A percentile compares a stretch with the other conserved stretches of the same genome.
These are phyloP conservation scores for Brachionus rotundiformis DNA, from an alignment of 1,140 invertebrate genomes.

Conservation along the genomic window DNA sequence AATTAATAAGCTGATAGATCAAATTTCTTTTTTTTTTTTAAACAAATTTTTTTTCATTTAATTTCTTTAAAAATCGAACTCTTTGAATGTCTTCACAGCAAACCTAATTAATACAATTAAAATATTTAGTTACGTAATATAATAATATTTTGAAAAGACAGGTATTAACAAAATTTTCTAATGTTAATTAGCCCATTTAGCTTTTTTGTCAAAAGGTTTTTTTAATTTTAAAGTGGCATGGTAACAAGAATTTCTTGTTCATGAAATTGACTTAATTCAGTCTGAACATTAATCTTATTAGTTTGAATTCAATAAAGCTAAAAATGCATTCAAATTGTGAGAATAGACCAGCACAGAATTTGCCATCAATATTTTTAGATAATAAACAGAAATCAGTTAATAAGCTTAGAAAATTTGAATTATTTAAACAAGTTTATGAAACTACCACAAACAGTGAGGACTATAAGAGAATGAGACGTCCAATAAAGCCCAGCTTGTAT, in stretches of 20 bases:
- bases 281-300: no score
- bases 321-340: not conserved
- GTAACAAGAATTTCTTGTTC: not conserved
- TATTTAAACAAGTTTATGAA: slow-evolving; percentile 40
- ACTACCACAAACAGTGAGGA: slow-evolving; percentile 4
- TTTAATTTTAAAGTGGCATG: slow-evolving; percentile 1
- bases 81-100: no score
- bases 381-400: not conserved
- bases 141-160: no score
- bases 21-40: no score
- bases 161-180: no score
- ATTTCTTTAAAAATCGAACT: no score
- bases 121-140: no score
- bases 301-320: not conserved
- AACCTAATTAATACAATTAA: no score
- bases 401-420: slow-evolving; percentile 24
- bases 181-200: not conserved
- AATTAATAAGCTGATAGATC: no score
- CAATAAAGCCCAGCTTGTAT: slow-evolving; percentile 35
- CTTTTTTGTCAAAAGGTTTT: not conserved
- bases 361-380: slow-evolving; percentile 12
- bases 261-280: not conserved
- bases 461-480: slow-evolving; percentile 36
- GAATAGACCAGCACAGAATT: not conserved
- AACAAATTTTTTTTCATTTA: no score